These are phyloP conservation scores for Muscina levida DNA, from an alignment of 2,888 invertebrate genomes.

Conservation along the genomic window DNA sequence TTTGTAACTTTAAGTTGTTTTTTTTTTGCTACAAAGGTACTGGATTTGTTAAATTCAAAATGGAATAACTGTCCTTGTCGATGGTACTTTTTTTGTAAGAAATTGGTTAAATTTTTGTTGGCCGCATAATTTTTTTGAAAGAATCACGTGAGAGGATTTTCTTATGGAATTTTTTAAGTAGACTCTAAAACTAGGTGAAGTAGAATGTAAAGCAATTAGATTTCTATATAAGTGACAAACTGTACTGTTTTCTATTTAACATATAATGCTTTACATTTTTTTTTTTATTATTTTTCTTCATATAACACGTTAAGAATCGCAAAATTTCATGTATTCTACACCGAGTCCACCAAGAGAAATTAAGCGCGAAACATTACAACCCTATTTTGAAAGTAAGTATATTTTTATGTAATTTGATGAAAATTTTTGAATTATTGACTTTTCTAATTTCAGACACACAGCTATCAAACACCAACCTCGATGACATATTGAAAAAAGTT, in stretches of 20 bases:
- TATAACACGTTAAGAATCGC: constrained; percentile 32
- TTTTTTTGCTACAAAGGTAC: too few species aligned
- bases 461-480: constrained; percentile 28
- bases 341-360: constrained; percentile 5
- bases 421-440: constrained; percentile 36
- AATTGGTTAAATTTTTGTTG: too few species aligned
- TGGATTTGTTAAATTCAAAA: too few species aligned
- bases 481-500: constrained; percentile 36
- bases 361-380: not conserved
- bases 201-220: constrained; percentile 48
- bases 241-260: constrained; percentile 38
- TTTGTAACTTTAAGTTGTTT: too few species aligned
- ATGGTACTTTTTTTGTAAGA: too few species aligned
- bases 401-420: constrained; percentile 3
- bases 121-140: too few species aligned
- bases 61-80: too few species aligned
- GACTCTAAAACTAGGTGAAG: constrained; percentile 40
- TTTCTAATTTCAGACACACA: constrained; percentile 29
- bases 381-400: not conserved
- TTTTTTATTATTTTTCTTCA: constrained; percentile 16
- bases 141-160: too few species aligned
- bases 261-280: constrained; percentile 5
- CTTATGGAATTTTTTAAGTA: constrained; percentile 9
- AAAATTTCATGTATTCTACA: constrained; percentile 30
- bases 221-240: constrained; percentile 43